phyloP scores from a whole-genome alignment of 1,140 invertebrate genomes.

The Pseudoatta argentina region DNA sequence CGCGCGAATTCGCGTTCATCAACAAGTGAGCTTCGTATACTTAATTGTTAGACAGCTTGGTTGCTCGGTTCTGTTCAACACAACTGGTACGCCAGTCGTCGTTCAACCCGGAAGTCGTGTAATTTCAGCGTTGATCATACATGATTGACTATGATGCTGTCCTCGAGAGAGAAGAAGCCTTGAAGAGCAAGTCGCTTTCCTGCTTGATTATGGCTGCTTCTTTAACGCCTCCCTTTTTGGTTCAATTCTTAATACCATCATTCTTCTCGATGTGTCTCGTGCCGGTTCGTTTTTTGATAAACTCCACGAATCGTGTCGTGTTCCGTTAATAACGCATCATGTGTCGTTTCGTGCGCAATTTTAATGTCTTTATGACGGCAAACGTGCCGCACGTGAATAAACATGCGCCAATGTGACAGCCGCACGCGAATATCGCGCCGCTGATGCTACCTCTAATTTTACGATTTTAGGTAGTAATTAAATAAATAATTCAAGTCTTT shows the following conservation, averaged over 20 bases:
- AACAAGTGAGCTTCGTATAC: slow-evolving; percentile 78
- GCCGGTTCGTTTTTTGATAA: background rate
- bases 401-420: slow-evolving; percentile 30
- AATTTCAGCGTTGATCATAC: background rate
- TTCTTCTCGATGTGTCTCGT: background rate
- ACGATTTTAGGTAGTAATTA: slow-evolving; percentile 3
- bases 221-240: background rate
- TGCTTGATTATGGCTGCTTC: background rate
- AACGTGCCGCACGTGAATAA: slow-evolving; percentile 32
- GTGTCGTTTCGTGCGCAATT: slow-evolving; percentile 45
- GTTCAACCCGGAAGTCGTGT: background rate
- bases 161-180: background rate
- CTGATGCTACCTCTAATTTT: background rate
- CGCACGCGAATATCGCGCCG: slow-evolving; percentile 33
- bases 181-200: background rate
- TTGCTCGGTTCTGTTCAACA: background rate
- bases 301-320: background rate
- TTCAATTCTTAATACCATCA: background rate
- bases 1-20: slow-evolving; percentile 77
- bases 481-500: background rate
- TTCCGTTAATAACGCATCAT: slow-evolving; percentile 16
- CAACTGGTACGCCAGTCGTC: background rate
- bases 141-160: background rate
- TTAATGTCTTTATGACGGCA: background rate
- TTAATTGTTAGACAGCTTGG: background rate